A percentile compares a stretch with the other conserved stretches of the same genome.
phyloP scores from a whole-genome alignment of 2,113 vertebrate species.

The Rhagologus leucostigma region DNA sequence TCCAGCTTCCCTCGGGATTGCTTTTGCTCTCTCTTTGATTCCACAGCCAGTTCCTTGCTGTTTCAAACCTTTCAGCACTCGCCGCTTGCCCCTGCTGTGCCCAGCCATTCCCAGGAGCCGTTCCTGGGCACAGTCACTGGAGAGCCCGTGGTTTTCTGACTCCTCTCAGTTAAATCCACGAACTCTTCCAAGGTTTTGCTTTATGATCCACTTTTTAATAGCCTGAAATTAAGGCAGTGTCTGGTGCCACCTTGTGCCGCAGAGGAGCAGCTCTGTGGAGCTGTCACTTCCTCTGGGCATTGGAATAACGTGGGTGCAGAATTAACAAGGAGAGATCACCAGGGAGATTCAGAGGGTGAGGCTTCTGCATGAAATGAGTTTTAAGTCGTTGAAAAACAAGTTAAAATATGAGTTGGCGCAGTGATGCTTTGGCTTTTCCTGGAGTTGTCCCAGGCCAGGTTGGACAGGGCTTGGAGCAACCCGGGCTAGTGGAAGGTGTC shows the following conservation, averaged over 20 bases:
- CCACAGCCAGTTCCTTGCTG: background rate
- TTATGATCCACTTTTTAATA: background rate
- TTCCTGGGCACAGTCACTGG: background rate
- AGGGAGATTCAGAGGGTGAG: background rate
- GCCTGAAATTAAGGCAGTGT: background rate
- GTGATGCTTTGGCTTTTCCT: background rate
- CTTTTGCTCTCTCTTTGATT: background rate
- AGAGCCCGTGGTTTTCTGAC: rapidly evolving
- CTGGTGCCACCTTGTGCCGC: conserved; percentile 45
- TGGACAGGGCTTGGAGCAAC: background rate
- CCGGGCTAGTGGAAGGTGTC: background rate
- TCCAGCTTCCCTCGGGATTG: background rate
- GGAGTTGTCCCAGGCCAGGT: background rate
- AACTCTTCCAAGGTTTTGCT: background rate
- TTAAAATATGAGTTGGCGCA: background rate
- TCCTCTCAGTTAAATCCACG: rapidly evolving
- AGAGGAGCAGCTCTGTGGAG: background rate
- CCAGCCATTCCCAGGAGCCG: background rate
- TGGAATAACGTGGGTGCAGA: background rate
- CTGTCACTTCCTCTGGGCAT: background rate
- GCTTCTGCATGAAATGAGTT: background rate
- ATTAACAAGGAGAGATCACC: background rate
- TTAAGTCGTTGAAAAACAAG: background rate
- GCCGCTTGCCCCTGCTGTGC: background rate
- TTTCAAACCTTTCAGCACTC: background rate